Base-by-base conservation (phyloP, 2,797 vertebrate genomes). In the Syngnathus acus region DNA sequence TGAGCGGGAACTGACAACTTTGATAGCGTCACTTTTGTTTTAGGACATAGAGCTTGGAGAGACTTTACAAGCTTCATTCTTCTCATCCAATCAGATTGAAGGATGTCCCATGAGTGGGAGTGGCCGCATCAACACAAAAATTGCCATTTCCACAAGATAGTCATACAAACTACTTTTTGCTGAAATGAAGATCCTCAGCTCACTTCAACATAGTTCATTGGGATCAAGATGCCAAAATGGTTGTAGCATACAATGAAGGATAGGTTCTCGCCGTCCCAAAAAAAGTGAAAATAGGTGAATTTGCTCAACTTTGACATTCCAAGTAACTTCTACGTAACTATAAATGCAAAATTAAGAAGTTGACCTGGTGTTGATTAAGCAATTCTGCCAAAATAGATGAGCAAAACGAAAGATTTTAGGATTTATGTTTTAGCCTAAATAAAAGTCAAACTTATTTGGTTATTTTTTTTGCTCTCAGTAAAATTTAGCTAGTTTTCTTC, bases 401-500 rank as follows among this genome's bases (percentile, higher is more conserved):
- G 42, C 32, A 32, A 9, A 63, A 43, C 32, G n/a, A 0, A 47
- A 43, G 8, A 4, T 50, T 50, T 50, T 50, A n/a, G 6, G 6
- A 32, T 32, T 48, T 21, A 47, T 1, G 45, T 53, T 53, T 53
- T 21, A 23, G 9, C n/a, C 14, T n/a, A 26, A 43, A 23, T 45
- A 42, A 63, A 26, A 14, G 10, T 38, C 2, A 57, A 59, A 62
- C 17, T 23, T 48, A 38, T 1, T 9, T 13, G 39, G 4, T 32
- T 32, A 0, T 59, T 61, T 9, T 39, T 50, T 65, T 69, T 72
- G 60, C 42, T 32, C 26, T 26, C 76, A 74, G 55, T 65, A 9
- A 77, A 64, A 4, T 9, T 71, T 37, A 43, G 66, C 57, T 64
- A 37, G 37, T 79, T 78, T 74, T 76, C 51, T 58, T 26, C 26